Evolutionary conservation across 92 coral and sea anemone species (phyloP).

Genomic region (Isaurus tuberculatus): DNA sequence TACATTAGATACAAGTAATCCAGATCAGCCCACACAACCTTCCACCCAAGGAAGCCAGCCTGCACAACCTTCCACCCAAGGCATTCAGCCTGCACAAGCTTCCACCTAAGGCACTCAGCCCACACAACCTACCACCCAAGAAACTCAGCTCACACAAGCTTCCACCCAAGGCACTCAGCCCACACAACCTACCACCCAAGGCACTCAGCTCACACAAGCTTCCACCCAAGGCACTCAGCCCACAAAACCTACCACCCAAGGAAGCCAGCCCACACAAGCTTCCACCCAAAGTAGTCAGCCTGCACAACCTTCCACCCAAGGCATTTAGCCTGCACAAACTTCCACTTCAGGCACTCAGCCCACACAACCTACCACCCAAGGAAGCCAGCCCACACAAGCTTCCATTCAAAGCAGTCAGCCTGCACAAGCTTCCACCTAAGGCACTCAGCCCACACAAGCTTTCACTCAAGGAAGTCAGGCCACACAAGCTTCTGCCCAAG

Average conservation of each 20-base stretch:
- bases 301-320: neutral
- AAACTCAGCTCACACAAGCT: neutral
- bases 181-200: neutral
- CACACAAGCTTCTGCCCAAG: neutral
- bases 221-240: neutral
- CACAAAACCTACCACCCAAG: neutral
- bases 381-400: neutral
- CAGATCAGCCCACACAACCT: constrained; percentile 1
- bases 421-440: neutral
- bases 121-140: neutral
- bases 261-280: neutral
- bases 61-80: constrained; percentile 4
- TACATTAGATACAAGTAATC: constrained; percentile 20
- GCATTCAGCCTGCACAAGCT: neutral
- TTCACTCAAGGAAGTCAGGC: neutral
- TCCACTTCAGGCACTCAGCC: neutral
- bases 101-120: neutral
- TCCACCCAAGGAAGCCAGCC: constrained; percentile 8
- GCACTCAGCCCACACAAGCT: neutral
- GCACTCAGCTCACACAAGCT: neutral
- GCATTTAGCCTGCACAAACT: neutral
- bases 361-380: neutral
- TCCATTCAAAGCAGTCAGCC: neutral
- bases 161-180: neutral
- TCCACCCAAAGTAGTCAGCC: neutral